phyloP scores from a whole-genome alignment of 2,113 vertebrate species.

The Perognathus longimembris region DNA sequence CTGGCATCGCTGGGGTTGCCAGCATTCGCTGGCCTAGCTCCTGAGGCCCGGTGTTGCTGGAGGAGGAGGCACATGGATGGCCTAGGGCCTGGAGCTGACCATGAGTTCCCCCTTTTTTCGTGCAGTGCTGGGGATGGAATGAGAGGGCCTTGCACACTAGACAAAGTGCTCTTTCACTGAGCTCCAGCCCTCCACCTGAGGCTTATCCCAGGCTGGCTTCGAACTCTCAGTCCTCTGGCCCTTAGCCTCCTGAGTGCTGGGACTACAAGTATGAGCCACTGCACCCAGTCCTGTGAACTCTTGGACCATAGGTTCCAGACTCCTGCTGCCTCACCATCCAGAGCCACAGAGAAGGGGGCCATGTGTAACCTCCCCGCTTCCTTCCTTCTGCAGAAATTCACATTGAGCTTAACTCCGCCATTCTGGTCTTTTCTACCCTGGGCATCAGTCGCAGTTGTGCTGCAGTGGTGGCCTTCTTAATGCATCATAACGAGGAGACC shows the following conservation, averaged over 20 bases:
- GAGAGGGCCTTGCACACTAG: no score
- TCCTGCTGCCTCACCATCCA: no score
- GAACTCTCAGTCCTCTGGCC: neutral
- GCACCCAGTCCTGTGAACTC: neutral
- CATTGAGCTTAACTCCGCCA: slow-evolving; percentile 73
- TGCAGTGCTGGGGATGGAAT: neutral
- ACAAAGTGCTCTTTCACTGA: neutral
- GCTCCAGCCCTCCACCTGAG: neutral
- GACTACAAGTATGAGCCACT: neutral
- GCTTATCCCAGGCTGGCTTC: neutral
- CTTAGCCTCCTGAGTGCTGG: neutral
- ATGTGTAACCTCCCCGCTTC: fast-evolving
- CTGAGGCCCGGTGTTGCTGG: no score
- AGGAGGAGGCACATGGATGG: no score
- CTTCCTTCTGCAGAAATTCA: slow-evolving; percentile 81
- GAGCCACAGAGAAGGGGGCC: neutral
- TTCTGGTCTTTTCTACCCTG: slow-evolving; percentile 89
- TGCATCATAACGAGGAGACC: slow-evolving; percentile 86
- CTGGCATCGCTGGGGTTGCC: no score
- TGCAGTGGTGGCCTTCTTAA: slow-evolving; percentile 88
- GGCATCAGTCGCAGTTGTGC: slow-evolving; percentile 91
- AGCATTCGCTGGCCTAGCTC: no score
- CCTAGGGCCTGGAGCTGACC: no score
- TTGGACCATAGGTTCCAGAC: no score
- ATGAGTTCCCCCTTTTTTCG: no score